phyloP scores from a whole-genome alignment of 2,888 invertebrate species.

The Hylaea fasciaria region DNA sequence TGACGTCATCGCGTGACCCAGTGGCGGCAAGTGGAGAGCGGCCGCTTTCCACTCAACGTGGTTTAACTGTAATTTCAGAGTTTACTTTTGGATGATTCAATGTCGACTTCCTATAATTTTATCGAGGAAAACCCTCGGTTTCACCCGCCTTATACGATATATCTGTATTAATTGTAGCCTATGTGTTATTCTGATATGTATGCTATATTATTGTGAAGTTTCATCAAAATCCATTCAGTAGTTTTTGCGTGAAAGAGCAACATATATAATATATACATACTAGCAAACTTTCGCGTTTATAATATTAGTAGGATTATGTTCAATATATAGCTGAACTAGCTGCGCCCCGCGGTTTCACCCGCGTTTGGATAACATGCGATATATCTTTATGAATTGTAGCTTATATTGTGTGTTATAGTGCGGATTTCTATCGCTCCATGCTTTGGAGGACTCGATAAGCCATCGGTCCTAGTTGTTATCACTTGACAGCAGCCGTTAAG shows the following conservation, averaged over 20 bases:
- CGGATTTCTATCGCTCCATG: too few relatives aligned
- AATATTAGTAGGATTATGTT: constrained; percentile 1
- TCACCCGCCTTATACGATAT: too few relatives aligned
- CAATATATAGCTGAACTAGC: too few relatives aligned
- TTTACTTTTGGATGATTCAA: constrained; percentile 16
- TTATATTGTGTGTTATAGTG: too few relatives aligned
- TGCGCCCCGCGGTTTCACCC: too few relatives aligned
- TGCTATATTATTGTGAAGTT: not conserved
- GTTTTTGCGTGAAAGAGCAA: not conserved
- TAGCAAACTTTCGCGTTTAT: not conserved
- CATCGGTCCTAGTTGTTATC: too few relatives aligned
- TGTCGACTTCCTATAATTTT: not conserved
- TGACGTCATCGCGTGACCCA: constrained; percentile 19
- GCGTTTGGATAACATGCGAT: too few relatives aligned
- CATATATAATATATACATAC: too few relatives aligned
- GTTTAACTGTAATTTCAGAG: constrained; percentile 4
- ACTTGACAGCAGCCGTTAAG: too few relatives aligned
- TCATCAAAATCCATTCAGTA: not conserved
- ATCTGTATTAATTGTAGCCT: not conserved
- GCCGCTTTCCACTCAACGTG: constrained; percentile 9
- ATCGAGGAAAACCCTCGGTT: not conserved
- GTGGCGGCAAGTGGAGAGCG: constrained; percentile 13
- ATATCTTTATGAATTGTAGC: too few relatives aligned
- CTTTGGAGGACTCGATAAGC: too few relatives aligned
- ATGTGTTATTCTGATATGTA: not conserved